A percentile compares a stretch with the other conserved stretches of the same genome.
These are phyloP conservation scores for Muscicapa adusta DNA, from an alignment of 2,113 vertebrate genomes.

Conservation along the genomic window DNA sequence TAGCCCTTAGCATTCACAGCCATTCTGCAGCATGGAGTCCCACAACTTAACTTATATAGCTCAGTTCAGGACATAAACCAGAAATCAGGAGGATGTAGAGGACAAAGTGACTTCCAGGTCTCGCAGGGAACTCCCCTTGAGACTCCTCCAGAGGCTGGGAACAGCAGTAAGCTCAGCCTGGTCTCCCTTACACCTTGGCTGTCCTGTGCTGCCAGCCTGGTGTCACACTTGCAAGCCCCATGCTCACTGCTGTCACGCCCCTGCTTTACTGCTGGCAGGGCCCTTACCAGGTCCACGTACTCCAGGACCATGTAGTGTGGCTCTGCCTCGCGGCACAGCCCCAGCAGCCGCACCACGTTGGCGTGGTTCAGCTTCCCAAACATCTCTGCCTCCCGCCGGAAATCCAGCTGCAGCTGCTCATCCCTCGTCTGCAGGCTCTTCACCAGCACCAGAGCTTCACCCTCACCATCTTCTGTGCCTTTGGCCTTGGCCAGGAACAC, in stretches of 20 bases:
- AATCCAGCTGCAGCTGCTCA: slow-evolving; percentile 89
- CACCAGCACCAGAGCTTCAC: slow-evolving; percentile 88
- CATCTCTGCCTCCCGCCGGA: slow-evolving; percentile 92
- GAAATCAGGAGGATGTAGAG: background rate
- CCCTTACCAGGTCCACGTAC: slow-evolving; percentile 92
- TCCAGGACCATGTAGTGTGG: slow-evolving; percentile 95
- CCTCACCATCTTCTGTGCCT: slow-evolving; percentile 78
- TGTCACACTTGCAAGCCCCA: background rate
- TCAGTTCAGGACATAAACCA: background rate
- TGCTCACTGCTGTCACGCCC: fast-evolving
- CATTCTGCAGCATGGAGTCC: background rate
- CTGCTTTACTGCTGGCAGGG: background rate
- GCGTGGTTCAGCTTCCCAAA: slow-evolving; percentile 90
- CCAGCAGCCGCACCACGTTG: slow-evolving; percentile 86
- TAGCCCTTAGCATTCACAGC: background rate
- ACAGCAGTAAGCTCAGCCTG: background rate
- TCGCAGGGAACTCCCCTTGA: background rate
- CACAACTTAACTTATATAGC: background rate
- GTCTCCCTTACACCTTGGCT: background rate
- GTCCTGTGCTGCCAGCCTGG: background rate
- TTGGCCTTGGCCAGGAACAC: slow-evolving; percentile 93
- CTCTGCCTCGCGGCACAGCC: slow-evolving; percentile 87
- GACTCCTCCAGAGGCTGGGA: background rate
- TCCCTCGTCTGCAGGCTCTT: slow-evolving; percentile 91
- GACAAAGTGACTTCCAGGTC: background rate